Evolutionary conservation across 2,797 vertebrate species (phyloP).

Genomic region (Acridotheres tristis): DNA sequence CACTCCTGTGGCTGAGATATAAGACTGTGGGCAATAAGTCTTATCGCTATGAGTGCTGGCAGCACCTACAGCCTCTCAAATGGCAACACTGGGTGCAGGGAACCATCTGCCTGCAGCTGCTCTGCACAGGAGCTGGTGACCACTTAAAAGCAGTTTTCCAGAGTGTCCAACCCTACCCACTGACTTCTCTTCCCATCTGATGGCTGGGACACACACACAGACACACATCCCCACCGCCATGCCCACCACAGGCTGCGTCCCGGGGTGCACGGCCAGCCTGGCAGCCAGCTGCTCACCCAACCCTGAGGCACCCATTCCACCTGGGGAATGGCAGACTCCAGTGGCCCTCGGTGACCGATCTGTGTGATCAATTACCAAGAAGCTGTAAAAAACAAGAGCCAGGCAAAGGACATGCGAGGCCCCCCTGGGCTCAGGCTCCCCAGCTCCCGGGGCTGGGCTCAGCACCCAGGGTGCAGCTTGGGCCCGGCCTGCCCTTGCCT

Average conservation of each 20-base stretch:
- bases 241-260: background rate
- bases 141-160: background rate
- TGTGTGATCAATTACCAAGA: background rate
- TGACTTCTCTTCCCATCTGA: background rate
- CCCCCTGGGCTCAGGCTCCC: background rate
- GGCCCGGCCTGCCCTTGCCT: background rate
- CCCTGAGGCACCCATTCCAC: fast-evolving
- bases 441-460: background rate
- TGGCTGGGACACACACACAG: background rate
- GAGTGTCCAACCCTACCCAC: fast-evolving
- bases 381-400: background rate
- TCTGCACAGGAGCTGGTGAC: fast-evolving
- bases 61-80: background rate
- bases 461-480: fast-evolving
- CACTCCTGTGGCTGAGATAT: fast-evolving
- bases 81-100: fast-evolving
- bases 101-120: background rate
- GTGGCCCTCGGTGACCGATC: fast-evolving
- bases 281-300: background rate
- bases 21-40: fast-evolving
- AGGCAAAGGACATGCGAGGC: fast-evolving
- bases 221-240: fast-evolving
- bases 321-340: fast-evolving
- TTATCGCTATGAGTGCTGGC: fast-evolving
- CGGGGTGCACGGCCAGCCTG: fast-evolving